A percentile compares a stretch with the other conserved stretches of the same genome.
Conservation (phyloP, 2,113 vertebrate species). For the Tyto alba region DNA sequence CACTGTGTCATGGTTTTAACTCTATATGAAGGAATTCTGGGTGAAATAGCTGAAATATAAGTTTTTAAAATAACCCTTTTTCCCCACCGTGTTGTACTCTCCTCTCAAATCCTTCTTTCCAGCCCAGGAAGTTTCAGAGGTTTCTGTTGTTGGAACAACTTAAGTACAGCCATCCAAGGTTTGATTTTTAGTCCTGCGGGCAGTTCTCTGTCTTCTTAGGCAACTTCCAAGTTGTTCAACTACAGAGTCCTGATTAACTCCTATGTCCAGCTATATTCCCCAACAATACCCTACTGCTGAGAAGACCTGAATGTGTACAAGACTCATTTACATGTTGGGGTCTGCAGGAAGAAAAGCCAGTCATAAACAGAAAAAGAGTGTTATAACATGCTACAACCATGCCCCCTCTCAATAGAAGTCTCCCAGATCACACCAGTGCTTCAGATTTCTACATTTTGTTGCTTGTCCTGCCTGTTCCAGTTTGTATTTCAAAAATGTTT, state of each 20-base stretch:
- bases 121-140: not conserved
- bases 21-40: not conserved
- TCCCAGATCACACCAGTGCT: not conserved
- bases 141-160: not conserved
- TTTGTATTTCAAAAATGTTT: not conserved
- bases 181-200: not conserved
- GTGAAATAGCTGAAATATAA: not conserved
- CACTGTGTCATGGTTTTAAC: too few species aligned
- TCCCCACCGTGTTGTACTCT: not conserved
- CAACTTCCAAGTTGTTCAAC: not conserved
- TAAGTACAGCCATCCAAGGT: not conserved
- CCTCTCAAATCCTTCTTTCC: not conserved
- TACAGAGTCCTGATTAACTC: not conserved
- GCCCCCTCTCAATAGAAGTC: not conserved
- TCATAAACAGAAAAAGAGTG: not conserved
- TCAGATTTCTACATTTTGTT: not conserved
- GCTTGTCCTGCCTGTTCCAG: not conserved
- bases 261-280: not conserved
- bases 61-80: not conserved
- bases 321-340: rapidly evolving
- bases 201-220: not conserved
- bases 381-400: not conserved
- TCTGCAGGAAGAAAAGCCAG: not conserved
- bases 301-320: not conserved
- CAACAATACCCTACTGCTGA: not conserved